These are phyloP conservation scores for Tetranychus truncatus DNA, from an alignment of 2,888 invertebrate genomes.

Conservation along the genomic window DNA sequence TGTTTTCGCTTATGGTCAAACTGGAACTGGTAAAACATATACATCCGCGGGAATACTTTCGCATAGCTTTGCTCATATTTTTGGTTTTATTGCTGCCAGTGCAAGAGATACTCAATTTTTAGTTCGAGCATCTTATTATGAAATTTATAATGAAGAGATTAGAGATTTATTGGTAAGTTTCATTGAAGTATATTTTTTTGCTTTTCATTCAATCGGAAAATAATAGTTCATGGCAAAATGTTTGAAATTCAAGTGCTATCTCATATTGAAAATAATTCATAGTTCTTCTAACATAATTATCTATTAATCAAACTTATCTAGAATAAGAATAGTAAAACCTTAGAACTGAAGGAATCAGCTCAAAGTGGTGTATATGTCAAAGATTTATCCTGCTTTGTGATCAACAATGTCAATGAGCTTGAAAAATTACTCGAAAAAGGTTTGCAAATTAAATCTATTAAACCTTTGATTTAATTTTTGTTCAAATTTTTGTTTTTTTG, in stretches of 20 bases:
- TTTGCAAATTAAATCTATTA: not conserved
- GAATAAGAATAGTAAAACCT: slow-evolving; percentile 34
- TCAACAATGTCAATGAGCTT: slow-evolving; percentile 85
- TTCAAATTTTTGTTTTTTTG: not conserved
- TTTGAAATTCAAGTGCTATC: no score
- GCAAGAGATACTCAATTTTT: slow-evolving; percentile 72
- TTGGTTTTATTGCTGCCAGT: slow-evolving; percentile 87
- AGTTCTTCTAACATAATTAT: not conserved
- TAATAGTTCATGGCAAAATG: no score
- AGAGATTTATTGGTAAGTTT: slow-evolving; percentile 57
- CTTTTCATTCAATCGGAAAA: no score
- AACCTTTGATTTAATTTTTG: not conserved
- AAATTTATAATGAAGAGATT: slow-evolving; percentile 98
- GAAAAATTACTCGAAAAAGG: slow-evolving; percentile 36
- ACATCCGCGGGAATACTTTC: slow-evolving; percentile 98
- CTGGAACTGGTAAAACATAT: slow-evolving; percentile 92
- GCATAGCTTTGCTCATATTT: slow-evolving; percentile 96
- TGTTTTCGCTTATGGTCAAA: slow-evolving; percentile 45
- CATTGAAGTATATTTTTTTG: no score
- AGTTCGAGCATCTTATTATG: slow-evolving; percentile 89
- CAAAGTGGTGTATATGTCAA: slow-evolving; percentile 96
- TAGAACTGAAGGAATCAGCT: slow-evolving; percentile 84
- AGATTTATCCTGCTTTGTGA: slow-evolving; percentile 90
- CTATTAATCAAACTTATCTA: not conserved
- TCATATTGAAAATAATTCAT: not conserved